phyloP scores from a whole-genome alignment of 2,113 vertebrate species.

The Ochotona princeps region DNA sequence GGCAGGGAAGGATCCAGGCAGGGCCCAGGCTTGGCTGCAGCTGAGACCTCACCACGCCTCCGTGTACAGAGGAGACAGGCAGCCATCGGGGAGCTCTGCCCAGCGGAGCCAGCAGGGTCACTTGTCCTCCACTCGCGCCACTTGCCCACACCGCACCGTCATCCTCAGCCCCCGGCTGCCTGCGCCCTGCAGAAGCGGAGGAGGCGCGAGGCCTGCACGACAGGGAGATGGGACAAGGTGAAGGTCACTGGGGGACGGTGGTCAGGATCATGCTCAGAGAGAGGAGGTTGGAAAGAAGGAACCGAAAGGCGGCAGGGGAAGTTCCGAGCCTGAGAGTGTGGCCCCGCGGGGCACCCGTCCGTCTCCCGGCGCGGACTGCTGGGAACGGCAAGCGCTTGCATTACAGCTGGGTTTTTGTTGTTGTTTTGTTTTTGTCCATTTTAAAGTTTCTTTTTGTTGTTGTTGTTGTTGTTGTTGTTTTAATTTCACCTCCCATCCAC shows the following conservation, averaged over 20 bases:
- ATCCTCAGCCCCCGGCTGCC: too few relatives aligned
- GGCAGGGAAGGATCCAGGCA: background rate
- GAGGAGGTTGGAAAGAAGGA: background rate
- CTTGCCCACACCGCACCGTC: too few relatives aligned
- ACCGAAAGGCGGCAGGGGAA: background rate
- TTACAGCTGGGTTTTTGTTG: too few relatives aligned
- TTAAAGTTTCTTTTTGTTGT: too few relatives aligned
- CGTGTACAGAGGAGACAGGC: background rate
- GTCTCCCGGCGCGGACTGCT: background rate
- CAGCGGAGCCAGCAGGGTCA: background rate
- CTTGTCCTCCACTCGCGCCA: too few relatives aligned
- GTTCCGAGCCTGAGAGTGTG: accelerated
- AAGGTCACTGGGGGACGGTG: background rate
- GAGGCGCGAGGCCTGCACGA: background rate
- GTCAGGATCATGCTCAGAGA: too few relatives aligned
- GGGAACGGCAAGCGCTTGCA: background rate
- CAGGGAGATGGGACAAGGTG: background rate
- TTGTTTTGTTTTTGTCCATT: too few relatives aligned
- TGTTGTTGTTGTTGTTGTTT: too few relatives aligned
- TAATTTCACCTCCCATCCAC: too few relatives aligned
- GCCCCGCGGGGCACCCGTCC: background rate
- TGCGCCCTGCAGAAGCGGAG: background rate
- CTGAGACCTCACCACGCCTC: background rate
- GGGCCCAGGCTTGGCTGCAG: background rate
- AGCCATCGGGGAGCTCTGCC: background rate